Percentiles rank a stretch among this genome's conserved stretches.
These are phyloP conservation scores for Epinephelus fuscoguttatus DNA, from an alignment of 2,113 vertebrate genomes.

Conservation along the genomic window DNA sequence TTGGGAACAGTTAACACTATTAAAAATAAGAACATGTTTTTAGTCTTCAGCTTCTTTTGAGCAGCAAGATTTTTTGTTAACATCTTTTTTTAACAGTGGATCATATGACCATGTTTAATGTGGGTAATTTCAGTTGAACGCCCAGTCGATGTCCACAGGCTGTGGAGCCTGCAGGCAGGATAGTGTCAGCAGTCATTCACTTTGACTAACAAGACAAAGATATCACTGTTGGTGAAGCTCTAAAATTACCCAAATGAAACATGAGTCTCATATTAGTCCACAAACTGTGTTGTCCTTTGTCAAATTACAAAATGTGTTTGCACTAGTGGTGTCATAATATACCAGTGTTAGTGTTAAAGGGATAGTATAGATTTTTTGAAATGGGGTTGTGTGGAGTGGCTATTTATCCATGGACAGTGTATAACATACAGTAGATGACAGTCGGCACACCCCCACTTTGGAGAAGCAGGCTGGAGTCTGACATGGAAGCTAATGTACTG, in stretches of 20 bases:
- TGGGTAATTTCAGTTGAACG: background rate
- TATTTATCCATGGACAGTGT: too few species aligned
- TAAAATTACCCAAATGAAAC: background rate
- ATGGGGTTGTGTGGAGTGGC: too few species aligned
- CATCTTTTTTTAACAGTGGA: background rate
- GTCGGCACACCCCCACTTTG: too few species aligned
- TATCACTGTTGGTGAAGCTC: background rate
- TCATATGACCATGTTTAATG: background rate
- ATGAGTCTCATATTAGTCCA: background rate
- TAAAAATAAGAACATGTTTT: background rate
- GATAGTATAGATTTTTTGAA: too few species aligned
- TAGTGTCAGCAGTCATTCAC: background rate
- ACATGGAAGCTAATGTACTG: too few species aligned
- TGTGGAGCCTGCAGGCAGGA: slow-evolving; percentile 6
- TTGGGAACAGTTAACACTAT: background rate
- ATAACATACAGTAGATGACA: too few species aligned
- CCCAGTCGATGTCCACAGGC: background rate
- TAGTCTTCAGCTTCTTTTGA: background rate
- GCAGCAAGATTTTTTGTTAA: background rate
- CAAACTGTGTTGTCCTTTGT: background rate
- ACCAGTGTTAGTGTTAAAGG: too few species aligned
- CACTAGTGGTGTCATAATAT: too few species aligned
- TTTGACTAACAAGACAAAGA: slow-evolving; percentile 13
- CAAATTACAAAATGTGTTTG: too few species aligned
- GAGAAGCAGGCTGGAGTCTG: too few species aligned